A percentile compares a stretch with the other conserved stretches of the same genome.
phyloP scores from a whole-genome alignment of 2,888 invertebrate species.

The Sinodicranocentrus sp. region DNA sequence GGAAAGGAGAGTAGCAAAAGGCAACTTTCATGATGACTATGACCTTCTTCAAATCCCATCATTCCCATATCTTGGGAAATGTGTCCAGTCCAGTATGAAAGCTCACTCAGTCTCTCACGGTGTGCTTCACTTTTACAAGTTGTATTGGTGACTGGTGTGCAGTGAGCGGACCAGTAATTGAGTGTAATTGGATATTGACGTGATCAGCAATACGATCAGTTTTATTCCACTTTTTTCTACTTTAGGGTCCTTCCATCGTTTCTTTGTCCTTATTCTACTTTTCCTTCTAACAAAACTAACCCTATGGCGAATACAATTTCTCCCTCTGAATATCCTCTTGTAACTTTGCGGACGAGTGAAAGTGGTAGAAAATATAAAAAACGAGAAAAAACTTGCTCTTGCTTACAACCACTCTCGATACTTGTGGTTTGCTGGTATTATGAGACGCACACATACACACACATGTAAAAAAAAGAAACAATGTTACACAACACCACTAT shows the following conservation, averaged over 20 bases:
- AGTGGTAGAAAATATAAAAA: background rate
- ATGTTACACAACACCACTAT: slow-evolving; percentile 2
- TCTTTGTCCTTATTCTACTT: slow-evolving; percentile 23
- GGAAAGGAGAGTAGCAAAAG: background rate
- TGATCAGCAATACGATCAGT: slow-evolving; percentile 67
- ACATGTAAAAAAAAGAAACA: background rate
- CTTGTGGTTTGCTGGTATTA: slow-evolving; percentile 1
- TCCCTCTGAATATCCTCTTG: background rate
- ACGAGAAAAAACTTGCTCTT: background rate
- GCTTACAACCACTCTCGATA: background rate
- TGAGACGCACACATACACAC: background rate
- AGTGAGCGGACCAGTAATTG: slow-evolving; percentile 63
- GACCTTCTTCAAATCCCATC: slow-evolving; percentile 28
- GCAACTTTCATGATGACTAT: slow-evolving; percentile 6
- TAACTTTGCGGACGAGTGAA: background rate
- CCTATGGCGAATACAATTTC: background rate
- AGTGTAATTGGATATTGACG: slow-evolving; percentile 70
- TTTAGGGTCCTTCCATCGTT: background rate
- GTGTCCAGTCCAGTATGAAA: background rate
- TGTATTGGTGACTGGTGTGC: slow-evolving; percentile 42
- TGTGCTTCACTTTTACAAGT: slow-evolving; percentile 16
- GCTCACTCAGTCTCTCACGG: slow-evolving; percentile 15
- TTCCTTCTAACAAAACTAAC: background rate
- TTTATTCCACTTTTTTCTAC: slow-evolving; percentile 38
- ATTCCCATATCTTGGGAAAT: slow-evolving; percentile 10